These are phyloP conservation scores for Hippoglossus stenolepis DNA, from an alignment of 2,113 vertebrate species.

Conservation along the genomic window DNA sequence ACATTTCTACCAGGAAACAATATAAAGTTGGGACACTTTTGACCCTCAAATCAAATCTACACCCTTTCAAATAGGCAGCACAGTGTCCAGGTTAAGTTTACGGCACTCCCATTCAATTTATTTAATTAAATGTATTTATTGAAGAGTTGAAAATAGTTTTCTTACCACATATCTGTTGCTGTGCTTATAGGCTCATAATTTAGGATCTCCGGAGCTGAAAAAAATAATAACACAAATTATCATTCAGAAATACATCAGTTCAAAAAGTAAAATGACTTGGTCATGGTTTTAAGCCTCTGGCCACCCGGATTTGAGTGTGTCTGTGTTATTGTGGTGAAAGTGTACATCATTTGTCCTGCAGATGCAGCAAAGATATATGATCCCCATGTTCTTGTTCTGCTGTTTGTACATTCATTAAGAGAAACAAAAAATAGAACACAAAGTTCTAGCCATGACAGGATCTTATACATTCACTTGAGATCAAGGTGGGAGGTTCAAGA, in stretches of 20 bases:
- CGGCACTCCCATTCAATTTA: too few species aligned
- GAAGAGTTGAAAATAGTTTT: background rate
- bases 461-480: background rate
- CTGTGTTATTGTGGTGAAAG: too few species aligned
- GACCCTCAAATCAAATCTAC: background rate
- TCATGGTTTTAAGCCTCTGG: background rate
- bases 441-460: background rate
- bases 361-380: too few species aligned
- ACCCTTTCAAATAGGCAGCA: background rate
- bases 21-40: background rate
- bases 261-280: background rate
- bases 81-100: background rate
- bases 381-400: too few species aligned
- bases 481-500: too few species aligned
- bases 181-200: constrained; percentile 85
- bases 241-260: background rate
- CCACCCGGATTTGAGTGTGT: too few species aligned
- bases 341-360: too few species aligned
- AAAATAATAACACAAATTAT: constrained; percentile 13
- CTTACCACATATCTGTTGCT: constrained; percentile 86
- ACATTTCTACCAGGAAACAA: background rate
- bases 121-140: too few species aligned
- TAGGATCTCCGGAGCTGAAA: constrained; percentile 83
- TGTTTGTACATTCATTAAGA: too few species aligned
- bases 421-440: background rate